Evolutionary conservation across 2,113 vertebrate genomes (phyloP), one percentile per base, ranked within the genome.

Genomic region (Nesoenas mayeri): DNA sequence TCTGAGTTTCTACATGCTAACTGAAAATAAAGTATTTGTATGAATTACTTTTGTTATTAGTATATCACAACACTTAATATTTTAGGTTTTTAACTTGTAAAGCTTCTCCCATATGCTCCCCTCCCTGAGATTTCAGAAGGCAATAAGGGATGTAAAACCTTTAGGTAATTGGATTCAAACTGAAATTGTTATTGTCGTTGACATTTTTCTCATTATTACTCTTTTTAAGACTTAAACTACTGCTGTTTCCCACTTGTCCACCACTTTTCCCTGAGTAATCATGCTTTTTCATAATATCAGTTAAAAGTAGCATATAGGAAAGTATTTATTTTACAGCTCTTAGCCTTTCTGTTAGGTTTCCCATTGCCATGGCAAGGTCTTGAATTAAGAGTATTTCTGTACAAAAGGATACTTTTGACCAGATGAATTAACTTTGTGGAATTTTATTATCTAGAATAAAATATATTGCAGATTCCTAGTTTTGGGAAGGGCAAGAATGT

Each of bases 401-500:
- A 95, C 60, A 77, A 91, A 93, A 96, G 89, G 95, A 85, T 86
- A 73, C 95, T 96, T 96, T 81, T 85, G 96, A 97, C 89, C 94
- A 95, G 96, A 92, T 89, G 73, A 96, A 90, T 91, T 91, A 69
- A 95, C 93, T 93, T 84, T 47, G 34, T 88, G 97, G 84, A 87
- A 48, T 90, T 96, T 89, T 94, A 66, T 86, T 95, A 85, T 32
- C 64, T 96, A 96, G 94, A 96, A 93, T 82, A 79, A 92, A 80
- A 85, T 96, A 85, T 93, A 89, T 95, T 83, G 84, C 85, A 95
- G 89, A 84, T 95, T 73, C 85, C 93, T 95, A 79, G 79, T 93
- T 95, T 93, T 48, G 96, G 95, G 89, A 96, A 96, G 91, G 95
- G 95, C 96, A 89, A 87, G 91, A 91, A 95, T 74, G 86, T 94